Conservation (phyloP, 2,888 invertebrate genomes). For the Aphidius colemani region DNA sequence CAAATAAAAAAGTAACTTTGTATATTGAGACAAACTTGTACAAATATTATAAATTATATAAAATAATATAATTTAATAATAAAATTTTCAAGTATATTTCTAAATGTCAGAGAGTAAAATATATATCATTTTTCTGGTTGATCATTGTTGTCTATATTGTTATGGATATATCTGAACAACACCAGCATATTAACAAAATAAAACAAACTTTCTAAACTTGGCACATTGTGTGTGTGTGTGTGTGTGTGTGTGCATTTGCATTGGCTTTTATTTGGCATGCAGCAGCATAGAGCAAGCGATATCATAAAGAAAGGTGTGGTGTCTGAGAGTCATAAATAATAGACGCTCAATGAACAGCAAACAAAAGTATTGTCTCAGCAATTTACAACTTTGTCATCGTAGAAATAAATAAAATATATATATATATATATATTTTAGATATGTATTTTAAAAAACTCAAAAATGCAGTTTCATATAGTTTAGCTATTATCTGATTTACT, state of each 20-base stretch:
- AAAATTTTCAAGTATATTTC: not conserved
- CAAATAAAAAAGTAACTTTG: too few relatives aligned
- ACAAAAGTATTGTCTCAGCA: conserved; percentile 30
- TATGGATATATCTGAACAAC: too few relatives aligned
- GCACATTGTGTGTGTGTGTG: too few relatives aligned
- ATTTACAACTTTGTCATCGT: conserved; percentile 30
- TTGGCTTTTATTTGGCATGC: not conserved
- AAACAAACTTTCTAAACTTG: not conserved
- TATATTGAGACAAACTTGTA: too few relatives aligned
- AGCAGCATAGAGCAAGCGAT: not conserved
- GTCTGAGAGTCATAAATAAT: conserved; percentile 34
- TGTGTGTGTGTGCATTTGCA: too few relatives aligned
- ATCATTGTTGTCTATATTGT: too few relatives aligned
- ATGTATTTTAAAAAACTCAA: not conserved
- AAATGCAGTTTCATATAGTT: conserved; percentile 1
- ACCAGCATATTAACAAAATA: not conserved
- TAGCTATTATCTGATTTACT: not conserved
- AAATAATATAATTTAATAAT: not conserved
- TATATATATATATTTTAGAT: too few relatives aligned
- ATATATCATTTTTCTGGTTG: too few relatives aligned
- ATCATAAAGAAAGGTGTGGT: conserved; percentile 24
- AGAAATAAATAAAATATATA: too few relatives aligned
- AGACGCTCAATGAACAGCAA: conserved; percentile 32
- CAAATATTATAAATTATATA: not conserved
- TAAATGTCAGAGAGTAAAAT: not conserved